Base-by-base conservation (phyloP, 1,140 invertebrate genomes). In the Drosophila orena region DNA sequence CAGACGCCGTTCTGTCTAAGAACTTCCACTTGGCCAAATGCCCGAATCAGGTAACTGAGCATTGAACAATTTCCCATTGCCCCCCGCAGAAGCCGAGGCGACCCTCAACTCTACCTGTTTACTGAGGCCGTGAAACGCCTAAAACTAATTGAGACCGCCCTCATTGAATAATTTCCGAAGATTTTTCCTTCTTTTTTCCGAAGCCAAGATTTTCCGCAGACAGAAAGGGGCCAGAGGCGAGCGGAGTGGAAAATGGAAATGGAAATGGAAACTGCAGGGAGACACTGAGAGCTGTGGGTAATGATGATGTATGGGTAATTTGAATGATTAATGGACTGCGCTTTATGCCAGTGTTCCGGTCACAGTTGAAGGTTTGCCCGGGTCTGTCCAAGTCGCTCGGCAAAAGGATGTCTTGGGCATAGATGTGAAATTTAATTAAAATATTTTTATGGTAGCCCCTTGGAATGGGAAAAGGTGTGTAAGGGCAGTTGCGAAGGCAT, bases 131-230 rank as follows among this genome's bases (percentile, higher is more conserved):
- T 69, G 78, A 62, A 83, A 83, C 66, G 79, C 58, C 84, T 80
- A 89, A 89, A 89, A 89, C 84, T 89, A 89, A 89, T 89, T 89
- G 84, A 89, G 84, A 89, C 84, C 84, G 85, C 84, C 84, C 85
- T 89, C 84, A 89, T 89, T 89, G 84, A 89, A 89, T 88, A 89
- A 89, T 89, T 89, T 89, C 56, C 30, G 62, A 62, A 72, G 64
- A 88, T 73, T 71, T 76, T 72, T 65, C 61, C 60, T 59, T 65
- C 70, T 65, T 64, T 53, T 55, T 73, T 61, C n/a, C 10, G 38
- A 49, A 37, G 37, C 57, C 42, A 20, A 43, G 24, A 61, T 50
- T 81, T 44, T 68, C 61, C 8, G 59, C 50, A 88, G 84, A 88
- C 84, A 66, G 71, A 62, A 65, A 81, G 84, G 84, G 73, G 84